These are phyloP conservation scores for Drosophila sucinea DNA, from an alignment of 1,140 invertebrate genomes.

Conservation along the genomic window DNA sequence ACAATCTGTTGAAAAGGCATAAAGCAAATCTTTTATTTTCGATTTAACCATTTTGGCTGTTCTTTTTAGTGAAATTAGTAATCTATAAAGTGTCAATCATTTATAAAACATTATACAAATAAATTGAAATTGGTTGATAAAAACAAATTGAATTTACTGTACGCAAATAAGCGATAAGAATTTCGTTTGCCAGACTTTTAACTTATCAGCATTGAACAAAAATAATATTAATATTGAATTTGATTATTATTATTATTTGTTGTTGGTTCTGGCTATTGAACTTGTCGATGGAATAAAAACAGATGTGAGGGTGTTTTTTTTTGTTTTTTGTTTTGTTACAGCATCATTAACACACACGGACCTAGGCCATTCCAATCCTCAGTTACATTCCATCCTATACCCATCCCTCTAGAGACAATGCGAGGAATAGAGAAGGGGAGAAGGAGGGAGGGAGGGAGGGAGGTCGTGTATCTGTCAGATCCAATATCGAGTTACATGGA, in stretches of 20 bases:
- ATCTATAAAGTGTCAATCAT: neutral
- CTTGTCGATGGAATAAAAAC: constrained; percentile 46
- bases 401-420: constrained; percentile 43
- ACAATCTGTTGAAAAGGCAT: too few relatives aligned
- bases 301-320: constrained; percentile 56
- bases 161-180: neutral
- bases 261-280: constrained; percentile 8
- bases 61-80: neutral
- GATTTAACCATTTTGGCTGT: neutral
- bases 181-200: neutral
- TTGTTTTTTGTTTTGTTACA: constrained; percentile 36
- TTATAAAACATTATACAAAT: constrained; percentile 14
- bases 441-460: neutral
- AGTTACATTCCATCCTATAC: constrained; percentile 27
- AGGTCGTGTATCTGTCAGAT: constrained; percentile 77
- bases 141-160: neutral
- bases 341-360: constrained; percentile 66
- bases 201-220: constrained; percentile 3
- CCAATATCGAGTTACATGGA: constrained; percentile 68
- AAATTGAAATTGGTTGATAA: neutral
- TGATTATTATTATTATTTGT: constrained; percentile 5
- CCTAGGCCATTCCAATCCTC: constrained; percentile 3
- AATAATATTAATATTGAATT: constrained; percentile 12
- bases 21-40: neutral
- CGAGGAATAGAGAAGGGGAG: neutral